Evolutionary conservation across 2,888 invertebrate species (phyloP).

Genomic region (Phengaris alcon): DNA sequence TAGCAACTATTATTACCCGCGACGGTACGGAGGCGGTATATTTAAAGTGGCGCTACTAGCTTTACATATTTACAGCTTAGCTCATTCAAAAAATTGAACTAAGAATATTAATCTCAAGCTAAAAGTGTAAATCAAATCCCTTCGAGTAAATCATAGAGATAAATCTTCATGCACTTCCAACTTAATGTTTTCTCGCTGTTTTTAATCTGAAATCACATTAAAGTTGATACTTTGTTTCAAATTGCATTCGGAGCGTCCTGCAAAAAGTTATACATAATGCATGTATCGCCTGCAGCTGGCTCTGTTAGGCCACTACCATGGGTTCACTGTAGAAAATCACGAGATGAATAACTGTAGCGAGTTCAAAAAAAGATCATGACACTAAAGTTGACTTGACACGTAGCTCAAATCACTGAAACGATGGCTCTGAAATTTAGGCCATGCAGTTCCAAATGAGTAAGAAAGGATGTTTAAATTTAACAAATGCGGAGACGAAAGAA

Average conservation of each 20-base stretch:
- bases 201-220: slow-evolving; percentile 74
- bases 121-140: slow-evolving; percentile 33
- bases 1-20: no score
- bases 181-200: slow-evolving; percentile 52
- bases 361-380: no score
- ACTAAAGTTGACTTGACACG: no score
- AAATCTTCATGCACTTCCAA: slow-evolving; percentile 39
- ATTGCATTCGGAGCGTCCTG: slow-evolving; percentile 72
- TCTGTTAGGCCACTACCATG: slow-evolving; percentile 48
- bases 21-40: no score
- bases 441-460: no score
- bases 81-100: background rate
- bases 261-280: slow-evolving; percentile 78
- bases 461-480: no score
- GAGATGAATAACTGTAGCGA: background rate
- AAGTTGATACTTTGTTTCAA: slow-evolving; percentile 77
- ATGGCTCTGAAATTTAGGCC: no score
- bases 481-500: no score
- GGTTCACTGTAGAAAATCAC: background rate
- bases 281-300: slow-evolving; percentile 68
- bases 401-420: no score
- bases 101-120: slow-evolving; percentile 1
- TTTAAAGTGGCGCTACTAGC: no score
- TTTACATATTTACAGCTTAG: background rate
- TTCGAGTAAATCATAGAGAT: slow-evolving; percentile 32